phyloP scores from a whole-genome alignment of 1,140 invertebrate genomes.

The Lasioglossum baleicum region DNA sequence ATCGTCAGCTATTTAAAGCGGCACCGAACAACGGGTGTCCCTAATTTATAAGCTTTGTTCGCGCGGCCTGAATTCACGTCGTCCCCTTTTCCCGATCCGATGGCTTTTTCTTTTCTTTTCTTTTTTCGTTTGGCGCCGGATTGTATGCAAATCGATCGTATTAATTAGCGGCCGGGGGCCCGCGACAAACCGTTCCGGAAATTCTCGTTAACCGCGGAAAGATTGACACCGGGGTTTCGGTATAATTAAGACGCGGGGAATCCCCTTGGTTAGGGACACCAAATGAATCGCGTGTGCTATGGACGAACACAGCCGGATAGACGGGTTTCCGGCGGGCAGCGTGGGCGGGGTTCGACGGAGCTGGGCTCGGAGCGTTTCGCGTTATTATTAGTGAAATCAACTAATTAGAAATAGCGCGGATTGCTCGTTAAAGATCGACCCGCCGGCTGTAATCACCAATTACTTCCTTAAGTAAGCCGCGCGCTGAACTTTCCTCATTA shows the following conservation, averaged over 20 bases:
- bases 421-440: constrained; percentile 63
- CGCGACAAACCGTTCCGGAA: constrained; percentile 29
- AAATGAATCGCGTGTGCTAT: constrained; percentile 25
- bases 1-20: background rate
- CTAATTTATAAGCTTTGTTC: constrained; percentile 8
- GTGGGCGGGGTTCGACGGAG: background rate
- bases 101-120: too few species aligned
- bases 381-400: constrained; percentile 64
- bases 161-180: constrained; percentile 36
- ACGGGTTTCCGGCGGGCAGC: constrained; percentile 14
- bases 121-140: background rate
- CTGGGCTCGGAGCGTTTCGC: constrained; percentile 23
- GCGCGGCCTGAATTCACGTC: background rate
- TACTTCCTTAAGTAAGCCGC: constrained; percentile 61
- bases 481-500: constrained; percentile 63
- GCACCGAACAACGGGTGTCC: background rate
- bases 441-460: constrained; percentile 61
- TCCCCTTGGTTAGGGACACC: background rate
- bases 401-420: constrained; percentile 64
- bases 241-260: constrained; percentile 55
- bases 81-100: background rate
- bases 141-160: constrained; percentile 40
- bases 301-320: constrained; percentile 1
- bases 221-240: constrained; percentile 53
- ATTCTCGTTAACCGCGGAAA: constrained; percentile 47